phyloP scores from a whole-genome alignment of 2,113 vertebrate species.

The Phylloscopus whistleri region DNA sequence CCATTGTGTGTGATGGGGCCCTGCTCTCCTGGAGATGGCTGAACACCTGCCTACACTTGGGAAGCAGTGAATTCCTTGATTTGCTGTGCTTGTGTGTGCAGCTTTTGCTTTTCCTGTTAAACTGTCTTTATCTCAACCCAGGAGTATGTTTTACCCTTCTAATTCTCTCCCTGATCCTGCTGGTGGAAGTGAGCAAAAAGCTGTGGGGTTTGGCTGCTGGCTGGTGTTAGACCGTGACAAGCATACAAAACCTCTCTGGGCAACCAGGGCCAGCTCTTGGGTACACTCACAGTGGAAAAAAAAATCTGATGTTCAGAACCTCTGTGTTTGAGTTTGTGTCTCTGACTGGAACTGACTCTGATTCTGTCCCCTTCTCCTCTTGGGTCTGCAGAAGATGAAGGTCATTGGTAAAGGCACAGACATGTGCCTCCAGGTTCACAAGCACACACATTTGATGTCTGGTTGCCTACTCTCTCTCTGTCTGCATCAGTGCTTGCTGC shows the following conservation, averaged over 20 bases:
- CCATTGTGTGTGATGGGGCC: fast-evolving
- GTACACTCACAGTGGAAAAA: background rate
- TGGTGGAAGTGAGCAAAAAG: background rate
- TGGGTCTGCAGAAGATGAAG: background rate
- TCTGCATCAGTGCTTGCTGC: fast-evolving
- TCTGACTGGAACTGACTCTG: background rate
- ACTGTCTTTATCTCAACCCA: background rate
- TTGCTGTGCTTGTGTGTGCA: background rate
- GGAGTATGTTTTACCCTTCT: background rate
- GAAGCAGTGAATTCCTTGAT: background rate
- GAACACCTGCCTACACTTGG: background rate
- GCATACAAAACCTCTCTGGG: background rate
- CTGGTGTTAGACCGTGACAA: background rate
- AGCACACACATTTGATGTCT: background rate
- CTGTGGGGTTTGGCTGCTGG: background rate
- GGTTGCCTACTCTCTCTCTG: background rate
- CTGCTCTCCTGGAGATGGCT: background rate
- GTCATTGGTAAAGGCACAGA: background rate
- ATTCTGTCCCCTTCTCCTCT: background rate
- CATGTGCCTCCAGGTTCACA: background rate
- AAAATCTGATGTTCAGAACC: background rate
- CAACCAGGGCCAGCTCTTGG: background rate
- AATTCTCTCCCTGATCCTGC: background rate
- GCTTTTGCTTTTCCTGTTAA: background rate
- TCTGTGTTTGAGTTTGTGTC: background rate